Percentiles rank a stretch among this genome's conserved stretches.
Evolutionary conservation across 2,113 vertebrate species (phyloP).

Genomic region (Chlorodrepanis virens): DNA sequence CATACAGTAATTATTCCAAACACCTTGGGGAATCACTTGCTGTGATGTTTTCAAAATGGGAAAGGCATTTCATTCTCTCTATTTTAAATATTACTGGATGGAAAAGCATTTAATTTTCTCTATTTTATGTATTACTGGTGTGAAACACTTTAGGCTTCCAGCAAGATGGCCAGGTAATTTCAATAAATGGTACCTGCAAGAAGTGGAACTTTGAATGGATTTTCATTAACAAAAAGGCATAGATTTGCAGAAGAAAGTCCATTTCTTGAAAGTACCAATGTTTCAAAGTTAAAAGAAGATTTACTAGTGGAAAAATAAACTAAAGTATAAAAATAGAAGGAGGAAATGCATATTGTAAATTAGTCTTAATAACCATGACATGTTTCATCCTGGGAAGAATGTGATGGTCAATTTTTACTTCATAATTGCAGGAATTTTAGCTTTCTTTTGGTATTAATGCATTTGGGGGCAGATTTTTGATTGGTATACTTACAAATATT

Average conservation of each 20-base stretch:
- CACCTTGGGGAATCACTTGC: neutral
- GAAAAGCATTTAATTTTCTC: neutral
- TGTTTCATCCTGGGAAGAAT: neutral
- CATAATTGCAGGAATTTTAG: neutral
- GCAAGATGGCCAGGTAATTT: neutral
- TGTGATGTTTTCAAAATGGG: neutral
- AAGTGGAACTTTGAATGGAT: neutral
- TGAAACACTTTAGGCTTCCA: neutral
- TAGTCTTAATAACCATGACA: neutral
- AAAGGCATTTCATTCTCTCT: neutral
- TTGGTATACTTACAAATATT: neutral
- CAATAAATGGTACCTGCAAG: neutral
- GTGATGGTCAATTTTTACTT: neutral
- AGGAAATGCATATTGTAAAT: slow-evolving; percentile 4
- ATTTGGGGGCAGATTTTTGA: neutral
- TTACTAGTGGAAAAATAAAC: slow-evolving; percentile 24
- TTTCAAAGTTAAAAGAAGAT: neutral
- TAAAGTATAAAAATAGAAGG: neutral
- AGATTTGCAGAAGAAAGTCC: neutral
- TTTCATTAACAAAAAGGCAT: neutral
- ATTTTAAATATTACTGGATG: neutral
- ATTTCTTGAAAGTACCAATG: neutral
- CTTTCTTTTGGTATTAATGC: neutral
- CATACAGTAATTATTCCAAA: neutral
- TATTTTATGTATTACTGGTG: neutral